These are phyloP conservation scores for Caenorhabditis angaria DNA, from an alignment of 2,888 invertebrate species.

Conservation along the genomic window DNA sequence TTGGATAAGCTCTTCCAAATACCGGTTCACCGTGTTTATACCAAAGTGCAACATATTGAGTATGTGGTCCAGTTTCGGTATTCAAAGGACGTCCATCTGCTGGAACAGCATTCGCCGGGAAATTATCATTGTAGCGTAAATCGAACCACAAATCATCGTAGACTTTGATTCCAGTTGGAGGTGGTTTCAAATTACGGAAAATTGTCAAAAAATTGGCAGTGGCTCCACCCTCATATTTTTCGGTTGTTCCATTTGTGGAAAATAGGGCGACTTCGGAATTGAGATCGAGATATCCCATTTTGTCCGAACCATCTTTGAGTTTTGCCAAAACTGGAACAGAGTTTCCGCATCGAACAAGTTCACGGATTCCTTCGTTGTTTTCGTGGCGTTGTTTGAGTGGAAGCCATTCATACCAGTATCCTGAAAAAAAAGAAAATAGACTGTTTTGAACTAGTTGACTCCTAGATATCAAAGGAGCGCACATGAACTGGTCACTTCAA, in stretches of 20 bases:
- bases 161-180: slow-evolving; percentile 58
- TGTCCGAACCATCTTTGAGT: slow-evolving; percentile 46
- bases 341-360: slow-evolving; percentile 54
- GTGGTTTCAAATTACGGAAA: slow-evolving; percentile 57
- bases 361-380: slow-evolving; percentile 34
- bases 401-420: slow-evolving; percentile 61
- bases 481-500: too few relatives aligned
- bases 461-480: too few relatives aligned
- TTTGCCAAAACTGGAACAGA: slow-evolving; percentile 58
- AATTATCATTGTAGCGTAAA: slow-evolving; percentile 52
- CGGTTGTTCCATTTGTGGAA: slow-evolving; percentile 49
- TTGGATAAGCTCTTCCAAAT: slow-evolving; percentile 57
- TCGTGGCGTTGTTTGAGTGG: slow-evolving; percentile 46
- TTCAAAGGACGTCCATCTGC: slow-evolving; percentile 52
- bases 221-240: slow-evolving; percentile 50
- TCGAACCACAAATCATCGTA: slow-evolving; percentile 61
- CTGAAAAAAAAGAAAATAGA: too few relatives aligned
- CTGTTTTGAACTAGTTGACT: too few relatives aligned
- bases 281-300: slow-evolving; percentile 54
- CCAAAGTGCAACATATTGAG: slow-evolving; percentile 62
- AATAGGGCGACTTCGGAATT: slow-evolving; percentile 53
- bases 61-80: slow-evolving; percentile 47
- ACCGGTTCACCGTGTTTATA: slow-evolving; percentile 64
- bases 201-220: slow-evolving; percentile 51
- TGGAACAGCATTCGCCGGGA: slow-evolving; percentile 52